Evolutionary conservation across 2,888 invertebrate genomes (phyloP), one percentile per base, ranked within the genome.

Genomic region (Chouioia cunea): DNA sequence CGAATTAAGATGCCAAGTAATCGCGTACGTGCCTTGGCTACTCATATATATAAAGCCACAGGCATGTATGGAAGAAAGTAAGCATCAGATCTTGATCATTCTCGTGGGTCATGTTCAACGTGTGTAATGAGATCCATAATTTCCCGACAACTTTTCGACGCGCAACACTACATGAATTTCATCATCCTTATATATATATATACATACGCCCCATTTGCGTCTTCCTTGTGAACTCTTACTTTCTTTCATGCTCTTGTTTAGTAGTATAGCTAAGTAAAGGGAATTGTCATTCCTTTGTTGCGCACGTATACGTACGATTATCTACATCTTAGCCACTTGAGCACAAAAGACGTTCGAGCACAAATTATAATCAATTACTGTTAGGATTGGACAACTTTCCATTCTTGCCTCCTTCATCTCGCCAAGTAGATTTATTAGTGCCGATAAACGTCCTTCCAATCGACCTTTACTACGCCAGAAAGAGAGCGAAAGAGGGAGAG

Each of bases 31-130:
- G n/a, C n/a, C n/a, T n/a, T n/a, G n/a, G n/a, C n/a, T n/a, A n/a
- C n/a, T n/a, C n/a, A n/a, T n/a, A n/a, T n/a, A n/a, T n/a, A n/a
- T n/a, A n/a, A n/a, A n/a, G n/a, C n/a, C n/a, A n/a, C n/a, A n/a
- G n/a, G n/a, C 10, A 36, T 6, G 36, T 14, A 20, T 6, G 44
- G 44, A 53, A 44, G 53, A 63, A 63, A 63, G 63, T 53, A 44
- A 46, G 53, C 53, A 53, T 52, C 53, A 10, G 36, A 36, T 36
- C 36, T 36, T 36, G 36, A 36, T 36, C 36, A 10, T 36, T 27
- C 48, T 12, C 12, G 36, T 18, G 62, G 18, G 23, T 46, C 62
- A 36, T 50, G 50, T 50, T 62, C 15, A 4, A 36, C 54, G 27
- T 4, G 54, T 10, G 27, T 56, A 36, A 20, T 43, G 43, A 43